Percentiles rank a stretch among this genome's conserved stretches.
These are phyloP conservation scores for Chrysaora quinquecirrha DNA, from an alignment of 30 jellyfish, hydroid and myxozoan genomes.

Conservation along the genomic window DNA sequence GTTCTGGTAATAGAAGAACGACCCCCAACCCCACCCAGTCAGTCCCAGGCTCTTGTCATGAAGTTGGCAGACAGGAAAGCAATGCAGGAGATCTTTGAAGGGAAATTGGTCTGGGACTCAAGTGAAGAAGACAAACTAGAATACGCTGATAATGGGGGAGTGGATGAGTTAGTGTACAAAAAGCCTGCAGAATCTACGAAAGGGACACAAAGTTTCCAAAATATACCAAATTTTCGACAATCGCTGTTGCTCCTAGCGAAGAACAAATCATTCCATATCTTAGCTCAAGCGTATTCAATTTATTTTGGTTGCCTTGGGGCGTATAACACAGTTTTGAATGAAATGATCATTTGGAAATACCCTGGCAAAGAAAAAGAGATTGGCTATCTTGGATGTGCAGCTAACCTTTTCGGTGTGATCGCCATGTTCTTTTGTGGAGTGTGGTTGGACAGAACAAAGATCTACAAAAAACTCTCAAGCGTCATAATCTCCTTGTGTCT, in stretches of 20 bases:
- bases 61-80: not conserved
- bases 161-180: not conserved
- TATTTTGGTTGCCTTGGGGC: conserved; percentile 90
- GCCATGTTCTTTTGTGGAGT: conserved; percentile 90
- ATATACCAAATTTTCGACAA: conserved; percentile 38
- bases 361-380: conserved; percentile 84
- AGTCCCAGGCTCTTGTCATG: conserved; percentile 75
- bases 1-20: conserved; percentile 52
- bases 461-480: conserved; percentile 56
- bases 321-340: conserved; percentile 78
- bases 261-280: conserved; percentile 65
- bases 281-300: conserved; percentile 83
- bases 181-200: not conserved
- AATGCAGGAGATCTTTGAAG: not conserved
- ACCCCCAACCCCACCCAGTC: conserved; percentile 91
- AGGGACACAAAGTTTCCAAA: not conserved
- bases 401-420: conserved; percentile 75
- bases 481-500: conserved; percentile 49
- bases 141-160: not conserved
- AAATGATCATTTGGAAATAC: conserved; percentile 54
- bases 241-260: conserved; percentile 61
- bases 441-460: conserved; percentile 81
- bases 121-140: not conserved
- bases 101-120: not conserved
- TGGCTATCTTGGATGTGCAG: conserved; percentile 92